Evolutionary conservation across 2,888 invertebrate species (phyloP).

Genomic region (Dasysyrphus albostriatus): DNA sequence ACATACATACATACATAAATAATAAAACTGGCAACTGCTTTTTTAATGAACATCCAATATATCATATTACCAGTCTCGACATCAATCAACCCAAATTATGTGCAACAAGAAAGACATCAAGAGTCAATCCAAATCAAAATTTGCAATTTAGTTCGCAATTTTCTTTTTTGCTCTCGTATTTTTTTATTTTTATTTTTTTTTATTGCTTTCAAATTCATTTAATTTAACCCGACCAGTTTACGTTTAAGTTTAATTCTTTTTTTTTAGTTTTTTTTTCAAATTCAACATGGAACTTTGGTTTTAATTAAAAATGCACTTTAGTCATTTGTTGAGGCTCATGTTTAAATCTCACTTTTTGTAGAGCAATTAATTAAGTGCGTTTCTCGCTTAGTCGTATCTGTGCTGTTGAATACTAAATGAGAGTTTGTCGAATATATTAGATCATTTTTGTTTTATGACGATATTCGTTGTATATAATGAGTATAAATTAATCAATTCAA

Average conservation of each 20-base stretch:
- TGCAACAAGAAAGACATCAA: constrained; percentile 56
- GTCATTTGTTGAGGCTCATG: constrained; percentile 54
- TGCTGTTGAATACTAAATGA: constrained; percentile 56
- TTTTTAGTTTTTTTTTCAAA: neutral
- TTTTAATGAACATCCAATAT: constrained; percentile 43
- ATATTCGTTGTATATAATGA: neutral
- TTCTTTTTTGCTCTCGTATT: constrained; percentile 5
- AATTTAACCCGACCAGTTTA: constrained; percentile 9
- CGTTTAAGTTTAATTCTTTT: neutral
- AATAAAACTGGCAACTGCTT: constrained; percentile 1
- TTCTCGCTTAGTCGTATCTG: constrained; percentile 48
- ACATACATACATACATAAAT: too few species aligned
- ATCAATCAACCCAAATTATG: constrained; percentile 62
- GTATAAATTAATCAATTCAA: constrained; percentile 36
- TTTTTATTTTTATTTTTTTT: constrained; percentile 5
- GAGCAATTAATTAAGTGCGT: constrained; percentile 71
- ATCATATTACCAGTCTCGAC: constrained; percentile 59
- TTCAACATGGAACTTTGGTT: constrained; percentile 48
- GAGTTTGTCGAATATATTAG: constrained; percentile 23
- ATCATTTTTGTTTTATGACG: constrained; percentile 25
- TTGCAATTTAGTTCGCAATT: constrained; percentile 37
- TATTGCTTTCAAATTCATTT: constrained; percentile 27
- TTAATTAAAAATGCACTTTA: constrained; percentile 66
- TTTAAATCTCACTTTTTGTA: constrained; percentile 65
- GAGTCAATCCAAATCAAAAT: constrained; percentile 62